phyloP scores from a whole-genome alignment of 2,888 invertebrate genomes.

The Blomia tropicalis region DNA sequence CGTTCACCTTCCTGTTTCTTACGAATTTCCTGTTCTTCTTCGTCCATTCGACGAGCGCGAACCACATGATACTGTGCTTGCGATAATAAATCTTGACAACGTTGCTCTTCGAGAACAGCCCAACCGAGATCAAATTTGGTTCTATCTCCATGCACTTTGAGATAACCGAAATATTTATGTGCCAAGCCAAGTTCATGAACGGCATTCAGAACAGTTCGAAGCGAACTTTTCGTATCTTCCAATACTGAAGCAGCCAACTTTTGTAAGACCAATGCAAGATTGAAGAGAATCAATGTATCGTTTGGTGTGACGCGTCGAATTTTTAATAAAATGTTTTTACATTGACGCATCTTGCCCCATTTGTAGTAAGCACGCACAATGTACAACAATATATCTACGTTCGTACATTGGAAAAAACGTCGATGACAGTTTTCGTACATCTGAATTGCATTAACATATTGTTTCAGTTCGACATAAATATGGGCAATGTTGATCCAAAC shows the following conservation, averaged over 20 bases:
- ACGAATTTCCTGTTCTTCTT: constrained; percentile 70
- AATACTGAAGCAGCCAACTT: constrained; percentile 75
- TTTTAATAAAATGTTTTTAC: constrained; percentile 58
- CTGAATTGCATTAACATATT: constrained; percentile 91
- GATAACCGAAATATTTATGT: constrained; percentile 39
- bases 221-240: constrained; percentile 78
- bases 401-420: constrained; percentile 86
- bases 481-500: constrained; percentile 99
- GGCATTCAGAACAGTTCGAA: constrained; percentile 71
- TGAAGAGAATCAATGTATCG: constrained; percentile 78
- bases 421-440: constrained; percentile 99
- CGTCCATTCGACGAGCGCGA: constrained; percentile 72
- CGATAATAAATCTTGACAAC: constrained; percentile 84
- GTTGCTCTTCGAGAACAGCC: constrained; percentile 66
- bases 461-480: constrained; percentile 93
- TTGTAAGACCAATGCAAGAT: constrained; percentile 81
- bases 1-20: constrained; percentile 81
- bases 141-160: constrained; percentile 48
- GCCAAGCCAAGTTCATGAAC: constrained; percentile 87
- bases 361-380: constrained; percentile 80
- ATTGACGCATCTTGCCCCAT: constrained; percentile 71
- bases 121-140: constrained; percentile 58
- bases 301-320: constrained; percentile 85
- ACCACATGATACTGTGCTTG: constrained; percentile 82
- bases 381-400: constrained; percentile 87